Evolutionary conservation across 2,797 vertebrate species (phyloP), one percentile per base, ranked within the genome.

Genomic region (Fringilla coelebs): DNA sequence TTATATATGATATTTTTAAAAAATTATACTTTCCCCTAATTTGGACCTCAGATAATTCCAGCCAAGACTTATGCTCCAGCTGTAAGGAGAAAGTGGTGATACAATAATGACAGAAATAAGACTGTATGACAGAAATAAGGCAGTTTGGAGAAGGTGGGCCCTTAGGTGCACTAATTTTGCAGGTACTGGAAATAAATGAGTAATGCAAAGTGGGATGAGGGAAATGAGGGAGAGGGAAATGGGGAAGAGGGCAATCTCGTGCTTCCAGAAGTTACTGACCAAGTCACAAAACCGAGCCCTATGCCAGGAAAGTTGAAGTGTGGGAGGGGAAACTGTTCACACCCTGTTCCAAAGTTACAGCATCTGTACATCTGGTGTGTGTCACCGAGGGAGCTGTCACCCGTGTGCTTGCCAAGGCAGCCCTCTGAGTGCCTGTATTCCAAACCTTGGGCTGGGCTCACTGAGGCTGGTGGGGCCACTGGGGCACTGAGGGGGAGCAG

Each of bases 401-500:
- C 38, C 25, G 22, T 10, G 14, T 0, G 3, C 45, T 34, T 82
- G 43, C 43, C 74, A 60, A 49, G 60, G n/a, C 41, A 90, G 38
- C 43, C 9, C 4, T 2, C 29, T 12, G 51, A 1, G 19, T 48
- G 61, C 38, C n/a, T 10, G 66, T 46, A n/a, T 32, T 80, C 34
- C 49, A 58, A 52, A 24, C 7, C n/a, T 34, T 24, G 38, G 55
- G 5, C 5, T 24, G 41, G 24, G 32, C 60, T 58, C 14, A 4
- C 26, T 3, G 17, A 6, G 8, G 46, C 55, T 15, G 29, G 10
- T 11, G 66, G 43, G 70, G 18, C 45, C 31, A 2, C 18, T 1
- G 5, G 0, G 0, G 49, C 57, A 32, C 36, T 8, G 28, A 32
- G 67, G 14, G 2, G 11, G 4, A 11, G 77, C 43, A 25, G 25